These are phyloP conservation scores for Entomobrya multifasciata DNA, from an alignment of 2,888 invertebrate genomes.

Conservation along the genomic window DNA sequence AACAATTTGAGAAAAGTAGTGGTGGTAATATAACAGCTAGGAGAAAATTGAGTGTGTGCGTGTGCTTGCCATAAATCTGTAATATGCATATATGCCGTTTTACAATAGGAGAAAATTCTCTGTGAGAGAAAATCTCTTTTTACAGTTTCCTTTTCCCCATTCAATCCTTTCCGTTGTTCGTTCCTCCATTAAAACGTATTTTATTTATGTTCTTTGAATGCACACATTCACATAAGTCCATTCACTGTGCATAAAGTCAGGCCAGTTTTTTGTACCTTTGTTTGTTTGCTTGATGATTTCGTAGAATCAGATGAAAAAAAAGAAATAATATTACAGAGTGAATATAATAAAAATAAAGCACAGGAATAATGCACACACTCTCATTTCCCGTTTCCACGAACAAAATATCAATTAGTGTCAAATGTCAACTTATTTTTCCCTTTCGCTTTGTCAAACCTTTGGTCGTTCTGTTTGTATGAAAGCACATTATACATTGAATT, in stretches of 20 bases:
- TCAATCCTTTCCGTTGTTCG: not conserved
- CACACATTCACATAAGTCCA: not conserved
- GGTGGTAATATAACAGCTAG: too few relatives aligned
- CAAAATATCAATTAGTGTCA: constrained; percentile 56
- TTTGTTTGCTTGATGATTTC: not conserved
- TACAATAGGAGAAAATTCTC: constrained; percentile 7
- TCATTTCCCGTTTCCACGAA: constrained; percentile 24
- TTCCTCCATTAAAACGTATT: not conserved
- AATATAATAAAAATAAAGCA: not conserved
- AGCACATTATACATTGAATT: too few relatives aligned
- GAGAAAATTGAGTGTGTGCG: constrained; percentile 24
- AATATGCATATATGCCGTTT: too few relatives aligned
- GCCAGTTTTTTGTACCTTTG: not conserved
- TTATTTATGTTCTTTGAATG: not conserved
- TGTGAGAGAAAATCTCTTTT: not conserved
- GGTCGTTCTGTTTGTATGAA: too few relatives aligned
- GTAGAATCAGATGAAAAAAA: not conserved
- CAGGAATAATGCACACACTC: not conserved
- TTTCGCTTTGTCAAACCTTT: not conserved
- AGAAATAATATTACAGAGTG: not conserved
- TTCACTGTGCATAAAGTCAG: not conserved
- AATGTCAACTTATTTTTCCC: constrained; percentile 42
- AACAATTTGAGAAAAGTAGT: too few relatives aligned
- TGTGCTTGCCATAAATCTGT: constrained; percentile 20
- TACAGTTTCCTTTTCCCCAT: not conserved